A percentile compares a stretch with the other conserved stretches of the same genome.
phyloP scores from a whole-genome alignment of 2,113 vertebrate species.

The Thalassarche chlororhynchos region DNA sequence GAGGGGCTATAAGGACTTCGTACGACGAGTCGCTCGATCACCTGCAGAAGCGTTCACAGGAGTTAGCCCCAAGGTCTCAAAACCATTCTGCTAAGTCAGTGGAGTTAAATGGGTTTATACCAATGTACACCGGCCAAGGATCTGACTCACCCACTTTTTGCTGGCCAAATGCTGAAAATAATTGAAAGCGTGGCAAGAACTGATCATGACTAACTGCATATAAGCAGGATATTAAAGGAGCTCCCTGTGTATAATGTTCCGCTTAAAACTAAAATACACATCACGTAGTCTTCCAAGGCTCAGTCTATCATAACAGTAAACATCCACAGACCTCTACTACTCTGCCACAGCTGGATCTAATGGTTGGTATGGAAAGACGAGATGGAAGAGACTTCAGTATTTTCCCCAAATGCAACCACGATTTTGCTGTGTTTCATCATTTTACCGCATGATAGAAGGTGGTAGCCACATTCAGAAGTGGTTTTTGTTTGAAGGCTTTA shows the following conservation, averaged over 20 bases:
- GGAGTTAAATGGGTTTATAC: background rate
- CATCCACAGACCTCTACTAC: background rate
- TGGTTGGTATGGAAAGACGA: background rate
- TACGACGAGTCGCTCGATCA: accelerated
- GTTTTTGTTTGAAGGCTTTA: background rate
- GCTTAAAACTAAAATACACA: background rate
- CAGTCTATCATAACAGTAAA: background rate
- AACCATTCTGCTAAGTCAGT: background rate
- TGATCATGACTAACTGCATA: background rate
- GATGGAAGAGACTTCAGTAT: background rate
- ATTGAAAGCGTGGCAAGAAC: background rate
- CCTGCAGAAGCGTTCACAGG: background rate
- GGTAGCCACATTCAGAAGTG: background rate
- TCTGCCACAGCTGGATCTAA: background rate
- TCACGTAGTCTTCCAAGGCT: accelerated
- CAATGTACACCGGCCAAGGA: accelerated
- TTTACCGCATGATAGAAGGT: background rate
- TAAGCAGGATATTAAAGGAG: background rate
- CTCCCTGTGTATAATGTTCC: background rate
- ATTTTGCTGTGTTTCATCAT: background rate
- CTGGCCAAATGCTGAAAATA: background rate
- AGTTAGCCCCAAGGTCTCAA: background rate
- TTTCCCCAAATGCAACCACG: background rate
- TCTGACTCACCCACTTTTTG: background rate
- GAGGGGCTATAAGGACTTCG: background rate